Conservation (phyloP, 2,113 vertebrate genomes). For the Macaca nemestrina region DNA sequence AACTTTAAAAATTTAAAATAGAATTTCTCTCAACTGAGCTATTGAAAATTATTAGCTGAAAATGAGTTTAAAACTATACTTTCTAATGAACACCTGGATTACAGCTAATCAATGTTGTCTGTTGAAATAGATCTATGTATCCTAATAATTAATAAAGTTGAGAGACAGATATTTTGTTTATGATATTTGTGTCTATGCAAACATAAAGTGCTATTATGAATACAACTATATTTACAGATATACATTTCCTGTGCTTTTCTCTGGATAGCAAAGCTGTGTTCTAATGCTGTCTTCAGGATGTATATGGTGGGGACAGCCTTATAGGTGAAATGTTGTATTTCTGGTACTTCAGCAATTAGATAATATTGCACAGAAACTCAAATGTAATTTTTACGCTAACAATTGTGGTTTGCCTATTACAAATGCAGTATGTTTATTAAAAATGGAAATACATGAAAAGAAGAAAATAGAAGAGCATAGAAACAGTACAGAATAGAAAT, state of each 20-base stretch:
- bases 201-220: not conserved
- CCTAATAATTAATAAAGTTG: not conserved
- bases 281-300: not conserved
- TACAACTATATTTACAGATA: not conserved
- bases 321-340: not conserved
- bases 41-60: constrained; percentile 6
- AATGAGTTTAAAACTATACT: not conserved
- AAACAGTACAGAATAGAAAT: too few relatives aligned
- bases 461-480: not conserved
- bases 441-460: constrained; percentile 23
- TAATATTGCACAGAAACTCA: not conserved
- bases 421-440: constrained; percentile 11
- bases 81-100: not conserved
- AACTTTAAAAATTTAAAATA: constrained; percentile 1
- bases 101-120: not conserved
- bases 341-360: not conserved
- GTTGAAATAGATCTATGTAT: not conserved
- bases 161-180: not conserved
- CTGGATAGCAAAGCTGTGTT: not conserved
- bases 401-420: not conserved
- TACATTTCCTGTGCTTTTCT: not conserved
- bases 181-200: not conserved
- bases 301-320: not conserved
- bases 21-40: not conserved
- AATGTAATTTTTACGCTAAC: not conserved